Evolutionary conservation across 2,888 invertebrate genomes (phyloP), one percentile per base, ranked within the genome.

Genomic region (Tenthredo amoena): DNA sequence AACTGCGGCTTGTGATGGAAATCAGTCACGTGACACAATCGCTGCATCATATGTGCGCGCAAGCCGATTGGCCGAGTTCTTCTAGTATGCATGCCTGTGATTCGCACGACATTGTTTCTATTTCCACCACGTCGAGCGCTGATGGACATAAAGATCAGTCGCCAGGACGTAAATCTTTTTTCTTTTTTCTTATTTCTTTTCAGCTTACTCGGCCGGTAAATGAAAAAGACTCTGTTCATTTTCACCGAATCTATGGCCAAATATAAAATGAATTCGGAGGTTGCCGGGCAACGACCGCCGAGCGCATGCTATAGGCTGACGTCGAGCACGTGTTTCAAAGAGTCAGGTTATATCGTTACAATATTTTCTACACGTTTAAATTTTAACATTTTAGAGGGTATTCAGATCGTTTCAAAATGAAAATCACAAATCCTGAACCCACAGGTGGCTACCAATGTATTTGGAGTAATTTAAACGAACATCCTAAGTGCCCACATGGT

Each of bases 401-500:
- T 9, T 81, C 12, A 62, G 21, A 62, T 21, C 2, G 10, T 31
- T 68, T 21, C 0, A 65, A 47, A 31, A 83, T 83, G 83, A 83
- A 31, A 31, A 83, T 68, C 5, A 26, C 47, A 40, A 65, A 68
- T 18, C 37, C 43, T n/a, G 83, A 83, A 31, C 68, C 83, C 5
- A 0, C 86, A 83, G 83, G 76, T 79, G 89, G 90, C 43, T 84
- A 93, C n/a, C 88, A 90, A 85, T 93, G 91, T 85, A 90, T 91
- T 86, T 93, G 92, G 93, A 89, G 90, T n/a, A 88, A 96, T 89
- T 93, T 96, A 55, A 94, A 94, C 43, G 93, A 94, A 21, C 96
- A 97, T 94, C 97, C 97, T 0, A 90, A 95, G 74, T 98, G 97
- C 90, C 93, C 96, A 31, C 97, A 98, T 90, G 97, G 97, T 94